Conservation (phyloP, 2,797 vertebrate species). For the Chromobotia macracanthus region DNA sequence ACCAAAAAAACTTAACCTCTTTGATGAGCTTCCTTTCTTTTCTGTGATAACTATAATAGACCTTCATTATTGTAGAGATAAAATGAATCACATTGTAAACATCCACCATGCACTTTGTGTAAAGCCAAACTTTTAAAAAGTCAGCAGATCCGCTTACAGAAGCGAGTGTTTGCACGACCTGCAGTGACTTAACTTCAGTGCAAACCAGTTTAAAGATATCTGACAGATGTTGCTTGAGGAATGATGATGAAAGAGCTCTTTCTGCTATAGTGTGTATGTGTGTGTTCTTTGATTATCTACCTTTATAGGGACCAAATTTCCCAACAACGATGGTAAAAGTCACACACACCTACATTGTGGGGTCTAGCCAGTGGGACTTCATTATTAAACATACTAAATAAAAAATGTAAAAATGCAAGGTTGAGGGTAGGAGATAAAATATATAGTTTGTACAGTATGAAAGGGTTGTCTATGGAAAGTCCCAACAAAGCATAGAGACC, state of each 20-base stretch:
- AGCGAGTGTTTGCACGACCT: constrained; percentile 34
- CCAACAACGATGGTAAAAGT: no score
- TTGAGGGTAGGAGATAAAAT: no score
- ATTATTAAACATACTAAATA: no score
- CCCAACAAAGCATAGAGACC: not conserved
- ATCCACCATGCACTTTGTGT: constrained; percentile 1
- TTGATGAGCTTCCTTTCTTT: not conserved
- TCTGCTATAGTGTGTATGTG: constrained; percentile 26
- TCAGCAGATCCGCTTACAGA: constrained; percentile 21
- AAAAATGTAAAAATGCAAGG: no score
- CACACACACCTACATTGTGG: no score
- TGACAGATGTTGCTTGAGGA: constrained; percentile 49
- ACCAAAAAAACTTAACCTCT: not conserved
- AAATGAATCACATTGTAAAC: no score
- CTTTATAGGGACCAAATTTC: no score
- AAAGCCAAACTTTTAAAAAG: constrained; percentile 5
- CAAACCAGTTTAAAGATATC: constrained; percentile 50
- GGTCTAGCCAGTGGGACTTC: no score
- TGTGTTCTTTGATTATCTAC: no score
- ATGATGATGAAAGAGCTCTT: constrained; percentile 42
- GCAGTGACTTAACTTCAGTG: constrained; percentile 39
- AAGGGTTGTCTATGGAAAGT: not conserved
- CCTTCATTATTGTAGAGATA: no score
- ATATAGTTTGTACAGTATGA: no score
- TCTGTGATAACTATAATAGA: not conserved